These are phyloP conservation scores for Sisor rabdophorus DNA, from an alignment of 2,113 vertebrate genomes.

Conservation along the genomic window DNA sequence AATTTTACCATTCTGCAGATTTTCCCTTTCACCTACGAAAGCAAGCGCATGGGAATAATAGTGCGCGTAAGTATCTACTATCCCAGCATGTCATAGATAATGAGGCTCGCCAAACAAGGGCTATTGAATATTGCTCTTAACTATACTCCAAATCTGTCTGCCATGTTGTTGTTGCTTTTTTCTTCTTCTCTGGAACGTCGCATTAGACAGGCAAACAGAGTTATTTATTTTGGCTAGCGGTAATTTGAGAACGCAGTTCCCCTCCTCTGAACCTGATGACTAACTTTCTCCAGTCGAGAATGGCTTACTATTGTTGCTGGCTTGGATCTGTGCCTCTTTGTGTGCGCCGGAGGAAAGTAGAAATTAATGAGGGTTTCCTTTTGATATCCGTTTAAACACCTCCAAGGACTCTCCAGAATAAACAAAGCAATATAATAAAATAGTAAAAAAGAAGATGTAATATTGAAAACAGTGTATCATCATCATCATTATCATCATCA, in stretches of 20 bases:
- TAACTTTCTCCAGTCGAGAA: constrained; percentile 66
- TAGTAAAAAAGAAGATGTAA: constrained; percentile 39
- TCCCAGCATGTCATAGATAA: neutral
- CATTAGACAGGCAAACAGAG: neutral
- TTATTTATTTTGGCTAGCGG: constrained; percentile 28
- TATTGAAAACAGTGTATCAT: neutral
- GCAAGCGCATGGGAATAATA: constrained; percentile 97
- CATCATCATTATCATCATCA: neutral
- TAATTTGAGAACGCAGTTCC: constrained; percentile 76
- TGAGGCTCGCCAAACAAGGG: neutral
- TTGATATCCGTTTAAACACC: constrained; percentile 62
- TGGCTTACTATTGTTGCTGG: constrained; percentile 78
- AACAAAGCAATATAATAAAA: constrained; percentile 47
- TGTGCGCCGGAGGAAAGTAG: constrained; percentile 69
- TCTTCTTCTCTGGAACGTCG: neutral
- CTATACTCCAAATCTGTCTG: neutral
- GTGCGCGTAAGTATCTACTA: constrained; percentile 76
- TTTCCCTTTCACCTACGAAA: constrained; percentile 97
- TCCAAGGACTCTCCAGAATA: constrained; percentile 44
- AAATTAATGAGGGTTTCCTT: constrained; percentile 68
- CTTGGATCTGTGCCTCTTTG: constrained; percentile 52
- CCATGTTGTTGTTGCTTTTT: neutral
- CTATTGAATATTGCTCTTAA: constrained; percentile 8
- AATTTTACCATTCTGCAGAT: constrained; percentile 97
- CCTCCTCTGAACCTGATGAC: constrained; percentile 77